Evolutionary conservation across 2,888 invertebrate genomes (phyloP).

Genomic region (Cantharis rustica): DNA sequence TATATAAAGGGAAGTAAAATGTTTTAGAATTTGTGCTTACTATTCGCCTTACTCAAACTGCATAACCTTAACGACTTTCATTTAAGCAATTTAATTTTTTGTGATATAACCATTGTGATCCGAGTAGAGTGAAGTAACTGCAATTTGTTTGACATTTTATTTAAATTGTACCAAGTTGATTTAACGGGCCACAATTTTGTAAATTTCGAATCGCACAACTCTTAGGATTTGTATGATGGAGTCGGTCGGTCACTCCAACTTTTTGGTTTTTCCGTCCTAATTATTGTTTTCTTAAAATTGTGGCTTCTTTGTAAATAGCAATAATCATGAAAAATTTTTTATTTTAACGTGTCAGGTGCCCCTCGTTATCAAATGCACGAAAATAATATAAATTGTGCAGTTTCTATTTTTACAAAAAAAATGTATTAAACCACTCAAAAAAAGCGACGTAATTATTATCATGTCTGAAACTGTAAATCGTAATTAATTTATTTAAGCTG

Average conservation of each 20-base stretch:
- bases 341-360: neutral
- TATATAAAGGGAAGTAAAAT: neutral
- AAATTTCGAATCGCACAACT: neutral
- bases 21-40: conserved; percentile 24
- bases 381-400: neutral
- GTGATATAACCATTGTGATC: conserved; percentile 31
- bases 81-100: conserved; percentile 15
- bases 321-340: neutral
- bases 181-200: neutral
- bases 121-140: conserved; percentile 20
- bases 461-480: neutral
- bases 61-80: neutral
- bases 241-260: neutral
- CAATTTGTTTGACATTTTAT: conserved; percentile 8
- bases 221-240: neutral
- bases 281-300: neutral
- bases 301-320: neutral
- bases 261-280: neutral
- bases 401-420: conserved; percentile 28
- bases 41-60: conserved; percentile 17
- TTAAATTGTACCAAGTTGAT: neutral
- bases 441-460: neutral
- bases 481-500: neutral
- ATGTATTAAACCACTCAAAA: conserved; percentile 1
- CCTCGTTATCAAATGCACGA: neutral